Percentiles rank a stretch among this genome's conserved stretches.
phyloP scores from a whole-genome alignment of 2,113 vertebrate species.

The Rhombomys opimus region DNA sequence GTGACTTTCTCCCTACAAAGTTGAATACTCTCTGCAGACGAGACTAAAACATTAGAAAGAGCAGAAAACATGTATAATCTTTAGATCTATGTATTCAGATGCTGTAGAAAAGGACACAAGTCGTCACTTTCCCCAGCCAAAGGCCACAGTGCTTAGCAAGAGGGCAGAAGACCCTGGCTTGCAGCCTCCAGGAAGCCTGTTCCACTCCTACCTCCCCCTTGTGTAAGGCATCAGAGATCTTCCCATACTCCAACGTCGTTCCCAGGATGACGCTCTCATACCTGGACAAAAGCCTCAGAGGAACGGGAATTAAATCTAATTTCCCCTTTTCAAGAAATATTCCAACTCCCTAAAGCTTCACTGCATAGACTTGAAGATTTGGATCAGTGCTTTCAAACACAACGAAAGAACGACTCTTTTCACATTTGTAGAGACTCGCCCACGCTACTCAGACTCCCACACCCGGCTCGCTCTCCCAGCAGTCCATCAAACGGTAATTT shows the following conservation, averaged over 20 bases:
- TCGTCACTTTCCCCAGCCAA: not conserved
- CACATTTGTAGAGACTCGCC: not conserved
- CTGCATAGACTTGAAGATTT: not conserved
- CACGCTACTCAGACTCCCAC: not conserved
- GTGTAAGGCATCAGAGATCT: not conserved
- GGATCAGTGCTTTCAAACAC: not conserved
- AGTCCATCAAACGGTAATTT: not conserved
- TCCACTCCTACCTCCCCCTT: not conserved
- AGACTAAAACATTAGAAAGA: not conserved
- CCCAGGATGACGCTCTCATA: not conserved
- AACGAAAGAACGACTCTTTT: not conserved
- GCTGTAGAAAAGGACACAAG: not conserved
- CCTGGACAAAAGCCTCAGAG: not conserved
- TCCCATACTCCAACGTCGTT: not conserved
- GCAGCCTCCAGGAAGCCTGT: not conserved
- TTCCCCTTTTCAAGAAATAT: slow-evolving; percentile 3
- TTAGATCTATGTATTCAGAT: not conserved
- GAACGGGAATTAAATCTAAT: not conserved
- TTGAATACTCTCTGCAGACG: not conserved
- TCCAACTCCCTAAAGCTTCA: not conserved
- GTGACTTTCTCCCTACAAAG: not conserved
- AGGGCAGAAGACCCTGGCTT: not conserved
- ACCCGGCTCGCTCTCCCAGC: not conserved
- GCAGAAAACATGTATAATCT: not conserved
- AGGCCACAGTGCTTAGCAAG: not conserved